Conservation (phyloP, 1,140 invertebrate species). For the Diplogasteroides magnus region DNA sequence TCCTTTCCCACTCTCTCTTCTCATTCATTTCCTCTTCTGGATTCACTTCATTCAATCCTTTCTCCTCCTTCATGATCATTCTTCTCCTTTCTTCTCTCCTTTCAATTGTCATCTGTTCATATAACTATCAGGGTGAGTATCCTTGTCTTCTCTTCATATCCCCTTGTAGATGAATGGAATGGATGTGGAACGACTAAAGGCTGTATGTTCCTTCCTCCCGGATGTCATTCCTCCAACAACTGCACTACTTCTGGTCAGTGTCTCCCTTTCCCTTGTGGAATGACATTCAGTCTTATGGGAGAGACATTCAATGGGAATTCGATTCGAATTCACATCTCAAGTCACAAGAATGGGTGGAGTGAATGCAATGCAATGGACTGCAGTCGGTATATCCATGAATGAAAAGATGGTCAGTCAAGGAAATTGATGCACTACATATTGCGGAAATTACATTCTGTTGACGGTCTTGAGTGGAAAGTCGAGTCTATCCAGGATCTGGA, state of each 20-base stretch:
- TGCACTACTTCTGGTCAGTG: neutral
- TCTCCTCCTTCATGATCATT: too few relatives aligned
- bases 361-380: neutral
- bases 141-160: too few relatives aligned
- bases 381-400: neutral
- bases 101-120: too few relatives aligned
- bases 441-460: neutral
- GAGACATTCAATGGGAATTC: neutral
- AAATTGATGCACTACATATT: neutral
- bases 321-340: neutral
- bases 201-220: neutral
- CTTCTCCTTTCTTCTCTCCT: too few relatives aligned
- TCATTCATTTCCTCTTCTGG: too few relatives aligned
- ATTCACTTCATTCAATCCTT: too few relatives aligned
- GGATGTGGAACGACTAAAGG: neutral
- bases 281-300: neutral
- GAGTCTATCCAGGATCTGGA: neutral
- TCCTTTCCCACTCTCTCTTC: too few relatives aligned
- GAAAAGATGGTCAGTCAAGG: neutral
- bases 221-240: neutral
- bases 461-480: too few relatives aligned
- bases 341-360: neutral
- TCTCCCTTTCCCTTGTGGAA: neutral
- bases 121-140: too few relatives aligned
- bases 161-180: neutral